Evolutionary conservation across 2,113 vertebrate species (phyloP), one percentile per base, ranked within the genome.

Genomic region (Centrocercus urophasianus): DNA sequence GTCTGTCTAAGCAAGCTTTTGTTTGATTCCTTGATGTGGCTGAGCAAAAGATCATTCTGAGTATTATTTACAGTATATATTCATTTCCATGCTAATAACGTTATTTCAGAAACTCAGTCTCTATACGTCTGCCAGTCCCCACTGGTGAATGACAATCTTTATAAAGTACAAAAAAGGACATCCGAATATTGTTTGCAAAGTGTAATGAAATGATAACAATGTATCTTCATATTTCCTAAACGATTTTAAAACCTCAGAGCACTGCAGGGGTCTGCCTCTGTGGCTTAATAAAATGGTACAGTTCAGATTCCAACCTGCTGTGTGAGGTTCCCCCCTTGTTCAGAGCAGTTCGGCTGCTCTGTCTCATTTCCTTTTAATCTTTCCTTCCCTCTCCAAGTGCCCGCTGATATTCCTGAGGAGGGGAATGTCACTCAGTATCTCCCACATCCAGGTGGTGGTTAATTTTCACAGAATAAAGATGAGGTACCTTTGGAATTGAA

Each of bases 201-300:
- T 83, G 75, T 57, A 93, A 73, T 92, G 70, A 90, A 94, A 80
- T 95, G 18, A 92, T 93, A 94, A 96, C 92, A 95, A 83, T 72
- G 60, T 93, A 91, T 94, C 93, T 95, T 96, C 88, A 81, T 84
- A 93, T 95, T 96, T 96, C 93, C 83, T 89, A 96, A 96, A 94
- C 91, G 43, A 92, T 96, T 96, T 89, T 48, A 95, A 94, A 91
- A 92, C 57, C 47, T 81, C 89, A 94, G 96, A 91, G 76, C 96
- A 77, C 78, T 48, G 82, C 72, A 94, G 97, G 93, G 52, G 47
- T 74, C 84, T 95, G 65, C 74, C 81, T 86, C 80, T 38, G 50
- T 45, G 57, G 79, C 57, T 42, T 97, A 96, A 97, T 97, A 90
- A 94, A 95, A 96, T 10, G 76, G 94, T 95, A 95, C 92, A 96